These are phyloP conservation scores for Anolis sagrei DNA, from an alignment of 2,113 vertebrate species.

Conservation along the genomic window DNA sequence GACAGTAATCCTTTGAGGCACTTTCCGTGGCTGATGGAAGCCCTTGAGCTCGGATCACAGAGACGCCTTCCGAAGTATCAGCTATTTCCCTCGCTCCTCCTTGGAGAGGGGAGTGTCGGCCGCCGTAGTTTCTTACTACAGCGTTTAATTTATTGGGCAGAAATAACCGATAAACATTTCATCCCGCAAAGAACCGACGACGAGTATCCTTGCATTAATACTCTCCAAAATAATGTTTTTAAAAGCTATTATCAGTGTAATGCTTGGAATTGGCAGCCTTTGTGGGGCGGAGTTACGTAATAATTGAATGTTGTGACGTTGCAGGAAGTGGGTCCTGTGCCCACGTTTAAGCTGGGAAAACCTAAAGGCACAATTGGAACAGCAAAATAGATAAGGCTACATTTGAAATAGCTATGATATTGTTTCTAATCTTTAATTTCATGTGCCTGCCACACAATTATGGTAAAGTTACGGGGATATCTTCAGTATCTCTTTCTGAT, in stretches of 20 bases:
- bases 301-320: too few relatives aligned
- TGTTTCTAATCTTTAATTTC: accelerated
- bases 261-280: background rate
- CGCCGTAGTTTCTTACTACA: background rate
- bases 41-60: background rate
- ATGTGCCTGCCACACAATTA: background rate
- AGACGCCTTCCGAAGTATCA: too few relatives aligned
- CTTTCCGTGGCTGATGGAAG: background rate
- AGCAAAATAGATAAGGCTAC: background rate
- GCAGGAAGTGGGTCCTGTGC: background rate
- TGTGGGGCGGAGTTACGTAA: too few relatives aligned
- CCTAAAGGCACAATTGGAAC: background rate
- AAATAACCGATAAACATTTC: background rate
- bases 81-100: too few relatives aligned
- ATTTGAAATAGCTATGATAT: background rate
- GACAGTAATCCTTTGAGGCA: background rate
- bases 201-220: background rate
- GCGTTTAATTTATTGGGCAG: constrained; percentile 17
- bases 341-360: background rate
- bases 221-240: background rate
- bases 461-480: accelerated
- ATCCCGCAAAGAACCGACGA: background rate
- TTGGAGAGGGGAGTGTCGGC: accelerated
- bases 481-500: background rate
- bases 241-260: background rate